phyloP scores from a whole-genome alignment of 1,140 invertebrate species.

The Lepidurus packardi region DNA sequence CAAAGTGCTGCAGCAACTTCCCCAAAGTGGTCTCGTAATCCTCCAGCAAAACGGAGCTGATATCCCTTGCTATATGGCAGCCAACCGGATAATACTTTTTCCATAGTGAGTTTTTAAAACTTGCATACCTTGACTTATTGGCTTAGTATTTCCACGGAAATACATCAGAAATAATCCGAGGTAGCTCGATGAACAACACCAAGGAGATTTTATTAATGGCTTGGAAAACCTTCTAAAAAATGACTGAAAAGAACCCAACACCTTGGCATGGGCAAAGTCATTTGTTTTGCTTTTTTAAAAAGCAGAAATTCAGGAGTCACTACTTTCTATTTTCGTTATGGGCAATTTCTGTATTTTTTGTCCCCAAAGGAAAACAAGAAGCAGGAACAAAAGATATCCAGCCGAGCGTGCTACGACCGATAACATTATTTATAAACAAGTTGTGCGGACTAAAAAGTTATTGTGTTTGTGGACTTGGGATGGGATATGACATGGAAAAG shows the following conservation, averaged over 20 bases:
- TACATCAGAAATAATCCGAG: neutral
- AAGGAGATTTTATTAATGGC: too few species aligned
- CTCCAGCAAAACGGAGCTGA: neutral
- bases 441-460: neutral
- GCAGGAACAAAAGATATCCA: neutral
- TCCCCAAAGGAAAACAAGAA: neutral
- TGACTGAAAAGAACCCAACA: too few species aligned
- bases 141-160: neutral
- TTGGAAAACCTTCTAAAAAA: too few species aligned
- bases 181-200: too few species aligned
- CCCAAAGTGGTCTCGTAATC: neutral
- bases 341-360: neutral
- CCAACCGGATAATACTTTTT: conserved; percentile 15
- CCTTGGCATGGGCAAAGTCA: too few species aligned
- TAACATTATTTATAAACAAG: conserved; percentile 16
- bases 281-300: too few species aligned
- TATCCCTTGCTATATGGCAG: neutral
- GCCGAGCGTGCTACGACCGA: conserved; percentile 14
- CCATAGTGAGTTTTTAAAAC: neutral
- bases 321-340: neutral
- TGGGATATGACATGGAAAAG: neutral
- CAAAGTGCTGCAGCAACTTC: neutral
- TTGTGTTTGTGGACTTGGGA: neutral
- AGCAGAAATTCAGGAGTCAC: too few species aligned
- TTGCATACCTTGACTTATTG: neutral